phyloP scores from a whole-genome alignment of 2,113 vertebrate genomes.

The Ptychochromis oligacanthus region DNA sequence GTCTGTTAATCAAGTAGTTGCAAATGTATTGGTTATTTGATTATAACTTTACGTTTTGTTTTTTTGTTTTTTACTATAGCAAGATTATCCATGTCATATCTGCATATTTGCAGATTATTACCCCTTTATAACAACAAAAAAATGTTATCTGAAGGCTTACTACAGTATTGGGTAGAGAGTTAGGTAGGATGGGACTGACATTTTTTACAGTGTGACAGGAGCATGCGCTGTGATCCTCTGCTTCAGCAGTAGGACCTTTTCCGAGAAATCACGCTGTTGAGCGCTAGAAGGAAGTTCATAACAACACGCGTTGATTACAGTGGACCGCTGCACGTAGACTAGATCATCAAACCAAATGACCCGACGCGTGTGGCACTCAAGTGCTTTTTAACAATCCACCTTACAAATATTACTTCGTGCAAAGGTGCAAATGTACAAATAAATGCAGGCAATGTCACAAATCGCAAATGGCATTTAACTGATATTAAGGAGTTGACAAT shows the following conservation, averaged over 20 bases:
- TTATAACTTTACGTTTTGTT: not conserved
- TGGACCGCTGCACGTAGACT: constrained; percentile 2
- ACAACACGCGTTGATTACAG: not conserved
- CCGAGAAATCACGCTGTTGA: constrained; percentile 65
- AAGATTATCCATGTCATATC: not conserved
- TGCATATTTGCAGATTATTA: not conserved
- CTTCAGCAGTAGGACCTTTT: not conserved
- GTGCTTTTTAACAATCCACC: not conserved
- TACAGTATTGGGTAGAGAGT: not conserved
- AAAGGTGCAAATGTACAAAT: not conserved
- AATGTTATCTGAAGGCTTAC: not conserved
- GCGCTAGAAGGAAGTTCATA: constrained; percentile 53
- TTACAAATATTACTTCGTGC: not conserved
- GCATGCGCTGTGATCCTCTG: constrained; percentile 30
- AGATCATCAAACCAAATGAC: not conserved
- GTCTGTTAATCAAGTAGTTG: not conserved
- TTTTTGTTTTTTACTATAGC: not conserved
- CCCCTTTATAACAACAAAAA: not conserved
- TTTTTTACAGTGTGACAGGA: constrained; percentile 30
- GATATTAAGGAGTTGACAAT: not conserved
- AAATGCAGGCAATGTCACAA: not conserved
- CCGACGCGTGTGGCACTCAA: not conserved
- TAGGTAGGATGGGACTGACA: accelerated
- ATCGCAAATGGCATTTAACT: not conserved
- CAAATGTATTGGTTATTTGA: not conserved